Base-by-base conservation (phyloP, 2,113 vertebrate genomes). In the Chaetodon trifascialis region DNA sequence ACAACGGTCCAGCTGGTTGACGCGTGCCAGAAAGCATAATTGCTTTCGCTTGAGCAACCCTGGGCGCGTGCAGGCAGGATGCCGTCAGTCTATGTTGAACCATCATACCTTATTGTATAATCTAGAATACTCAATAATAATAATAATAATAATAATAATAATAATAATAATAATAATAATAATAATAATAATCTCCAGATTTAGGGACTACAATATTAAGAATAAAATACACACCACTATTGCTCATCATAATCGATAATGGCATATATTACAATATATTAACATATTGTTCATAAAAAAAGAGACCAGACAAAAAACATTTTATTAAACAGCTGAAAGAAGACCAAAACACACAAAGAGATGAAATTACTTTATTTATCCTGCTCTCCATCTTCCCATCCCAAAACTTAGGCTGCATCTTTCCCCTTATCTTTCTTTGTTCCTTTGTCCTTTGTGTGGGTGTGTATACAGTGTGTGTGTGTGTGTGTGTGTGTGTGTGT, bases 271-370 rank as follows among this genome's bases (percentile, higher is more conserved):
- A n/a, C n/a, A n/a, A n/a, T n/a, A n/a, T n/a, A n/a, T n/a, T n/a
- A 40, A 40, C 38, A 63, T 23, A 16, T 4, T 38, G 34, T 11
- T 69, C 47, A 23, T 34, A 40, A 82, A 84, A 75, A 88, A 90
- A 63, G 21, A 93, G 64, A 89, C 90, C 49, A 92, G 79, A 72
- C 81, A 73, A 82, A 79, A 72, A 9, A 2, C 47, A 19, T n/a
- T 93, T 94, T 94, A 93, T 93, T 94, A 5, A 23, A 16, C 44
- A 64, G 17, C 16, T 59, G 44, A 88, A 92, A 82, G 9, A 90
- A 93, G 47, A 93, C 79, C 17, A 84, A 65, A 68, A 83, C 82
- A 84, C 90, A 93, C 73, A 80, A 52, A 87, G 51, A 73, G 23
- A 44, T 1, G 25, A 76, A 72, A 67, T 72, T 0, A 4, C 42